Conservation (phyloP, 2,888 invertebrate genomes). For the Mythimna impura region DNA sequence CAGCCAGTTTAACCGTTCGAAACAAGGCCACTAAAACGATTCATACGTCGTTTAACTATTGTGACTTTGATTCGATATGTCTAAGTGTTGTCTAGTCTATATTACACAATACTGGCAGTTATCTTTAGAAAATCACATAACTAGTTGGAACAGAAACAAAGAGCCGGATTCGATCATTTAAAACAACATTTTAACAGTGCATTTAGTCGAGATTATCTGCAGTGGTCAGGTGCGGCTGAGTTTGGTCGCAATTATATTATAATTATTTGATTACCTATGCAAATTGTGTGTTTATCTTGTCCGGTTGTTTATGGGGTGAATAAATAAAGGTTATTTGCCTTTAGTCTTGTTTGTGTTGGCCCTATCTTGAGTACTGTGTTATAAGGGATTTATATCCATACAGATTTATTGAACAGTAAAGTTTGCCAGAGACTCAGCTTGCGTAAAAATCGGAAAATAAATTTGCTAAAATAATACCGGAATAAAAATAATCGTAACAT, state of each 20-base stretch:
- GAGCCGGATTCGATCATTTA: conserved; percentile 73
- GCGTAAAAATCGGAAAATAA: not conserved
- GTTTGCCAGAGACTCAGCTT: not conserved
- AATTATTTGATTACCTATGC: conserved; percentile 56
- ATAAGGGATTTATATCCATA: conserved; percentile 32
- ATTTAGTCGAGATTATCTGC: conserved; percentile 64
- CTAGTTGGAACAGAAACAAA: conserved; percentile 70
- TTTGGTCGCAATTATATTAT: conserved; percentile 60
- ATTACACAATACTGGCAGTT: conserved; percentile 73
- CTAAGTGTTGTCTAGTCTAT: conserved; percentile 62
- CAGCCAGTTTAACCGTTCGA: conserved; percentile 48
- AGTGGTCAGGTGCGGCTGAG: conserved; percentile 61
- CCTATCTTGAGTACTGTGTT: conserved; percentile 13
- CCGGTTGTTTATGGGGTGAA: conserved; percentile 40
- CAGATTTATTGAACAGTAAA: conserved; percentile 56
- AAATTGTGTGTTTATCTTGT: conserved; percentile 33
- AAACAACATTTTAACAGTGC: conserved; percentile 70
- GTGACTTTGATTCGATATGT: conserved; percentile 65
- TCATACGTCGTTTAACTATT: conserved; percentile 45
- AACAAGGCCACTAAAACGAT: conserved; percentile 61
- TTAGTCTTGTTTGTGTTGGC: conserved; percentile 1
- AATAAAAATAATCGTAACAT: not conserved
- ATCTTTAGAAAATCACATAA: conserved; percentile 72
- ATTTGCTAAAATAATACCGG: not conserved
- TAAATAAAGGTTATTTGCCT: conserved; percentile 39